phyloP scores from a whole-genome alignment of 2,888 invertebrate genomes.

The Pedicia rivosa region DNA sequence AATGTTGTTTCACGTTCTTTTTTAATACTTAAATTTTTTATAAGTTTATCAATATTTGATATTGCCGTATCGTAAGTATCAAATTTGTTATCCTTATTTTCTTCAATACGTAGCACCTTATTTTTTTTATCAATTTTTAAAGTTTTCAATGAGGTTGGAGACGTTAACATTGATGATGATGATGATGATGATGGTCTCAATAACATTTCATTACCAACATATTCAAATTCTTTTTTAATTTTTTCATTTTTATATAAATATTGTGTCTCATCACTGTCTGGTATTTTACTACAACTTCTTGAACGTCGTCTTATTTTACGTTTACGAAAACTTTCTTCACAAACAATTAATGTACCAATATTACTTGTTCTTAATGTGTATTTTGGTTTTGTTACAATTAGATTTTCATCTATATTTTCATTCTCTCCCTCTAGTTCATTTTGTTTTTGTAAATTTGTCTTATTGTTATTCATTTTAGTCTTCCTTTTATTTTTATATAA shows the following conservation, averaged over 20 bases:
- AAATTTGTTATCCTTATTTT: too few relatives aligned
- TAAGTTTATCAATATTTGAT: not conserved
- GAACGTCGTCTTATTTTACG: slow-evolving; percentile 22
- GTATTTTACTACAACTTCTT: slow-evolving; percentile 5
- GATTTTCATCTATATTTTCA: not conserved
- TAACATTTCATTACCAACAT: not conserved
- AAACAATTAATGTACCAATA: slow-evolving; percentile 36
- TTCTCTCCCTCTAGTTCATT: not conserved
- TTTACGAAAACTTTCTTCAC: slow-evolving; percentile 31
- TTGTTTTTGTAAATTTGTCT: not conserved
- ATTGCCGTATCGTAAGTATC: not conserved
- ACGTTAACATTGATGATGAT: not conserved
- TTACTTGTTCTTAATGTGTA: slow-evolving; percentile 35
- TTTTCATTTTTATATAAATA: not conserved
- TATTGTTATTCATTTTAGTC: too few relatives aligned
- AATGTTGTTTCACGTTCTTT: not conserved
- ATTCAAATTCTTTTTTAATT: not conserved
- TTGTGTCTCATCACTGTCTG: not conserved
- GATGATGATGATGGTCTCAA: not conserved
- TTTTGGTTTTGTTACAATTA: slow-evolving; percentile 15
- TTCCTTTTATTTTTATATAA: not conserved
- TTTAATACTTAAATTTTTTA: not conserved
- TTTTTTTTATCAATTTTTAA: too few relatives aligned
- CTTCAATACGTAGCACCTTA: too few relatives aligned
- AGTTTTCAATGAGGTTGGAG: not conserved